Conservation (phyloP, 2,797 vertebrate species). For the Myotis findleyi region DNA sequence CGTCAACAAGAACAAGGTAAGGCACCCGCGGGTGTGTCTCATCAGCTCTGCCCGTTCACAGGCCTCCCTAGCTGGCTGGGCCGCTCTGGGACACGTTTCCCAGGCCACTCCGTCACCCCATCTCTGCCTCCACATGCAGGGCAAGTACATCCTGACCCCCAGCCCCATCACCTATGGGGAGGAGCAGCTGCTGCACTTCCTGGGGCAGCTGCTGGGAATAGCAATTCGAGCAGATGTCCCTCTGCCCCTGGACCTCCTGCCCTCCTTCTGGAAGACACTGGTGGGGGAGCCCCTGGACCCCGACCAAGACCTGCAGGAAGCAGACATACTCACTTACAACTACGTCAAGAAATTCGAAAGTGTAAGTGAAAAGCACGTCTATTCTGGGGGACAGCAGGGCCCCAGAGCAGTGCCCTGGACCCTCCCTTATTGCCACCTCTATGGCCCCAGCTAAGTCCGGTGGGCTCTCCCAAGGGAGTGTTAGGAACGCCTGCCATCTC, state of each 20-base stretch:
- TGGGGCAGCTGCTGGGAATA: constrained; percentile 97
- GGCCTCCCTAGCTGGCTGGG: too few relatives aligned
- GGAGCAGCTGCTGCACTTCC: constrained; percentile 97
- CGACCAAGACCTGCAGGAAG: constrained; percentile 95
- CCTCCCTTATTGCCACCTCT: not conserved
- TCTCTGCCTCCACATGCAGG: constrained; percentile 85
- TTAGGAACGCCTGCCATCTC: fast-evolving
- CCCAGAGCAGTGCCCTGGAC: not conserved
- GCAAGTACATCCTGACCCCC: constrained; percentile 96
- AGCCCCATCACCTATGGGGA: constrained; percentile 96
- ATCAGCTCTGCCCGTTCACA: not conserved
- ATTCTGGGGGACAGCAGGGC: not conserved
- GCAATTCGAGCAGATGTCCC: constrained; percentile 97
- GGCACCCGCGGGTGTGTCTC: not conserved
- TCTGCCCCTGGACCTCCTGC: constrained; percentile 95
- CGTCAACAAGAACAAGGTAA: constrained; percentile 98
- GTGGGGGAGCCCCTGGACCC: constrained; percentile 94
- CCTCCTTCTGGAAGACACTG: constrained; percentile 98
- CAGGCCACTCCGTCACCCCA: fast-evolving
- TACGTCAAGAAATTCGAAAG: constrained; percentile 97
- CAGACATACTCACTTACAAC: constrained; percentile 96
- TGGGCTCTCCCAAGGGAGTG: not conserved
- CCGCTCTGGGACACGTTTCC: not conserved
- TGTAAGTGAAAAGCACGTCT: constrained; percentile 83
- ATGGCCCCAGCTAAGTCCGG: not conserved